Evolutionary conservation across 1,140 invertebrate genomes (phyloP).

Genomic region (Teleogryllus occipitalis): DNA sequence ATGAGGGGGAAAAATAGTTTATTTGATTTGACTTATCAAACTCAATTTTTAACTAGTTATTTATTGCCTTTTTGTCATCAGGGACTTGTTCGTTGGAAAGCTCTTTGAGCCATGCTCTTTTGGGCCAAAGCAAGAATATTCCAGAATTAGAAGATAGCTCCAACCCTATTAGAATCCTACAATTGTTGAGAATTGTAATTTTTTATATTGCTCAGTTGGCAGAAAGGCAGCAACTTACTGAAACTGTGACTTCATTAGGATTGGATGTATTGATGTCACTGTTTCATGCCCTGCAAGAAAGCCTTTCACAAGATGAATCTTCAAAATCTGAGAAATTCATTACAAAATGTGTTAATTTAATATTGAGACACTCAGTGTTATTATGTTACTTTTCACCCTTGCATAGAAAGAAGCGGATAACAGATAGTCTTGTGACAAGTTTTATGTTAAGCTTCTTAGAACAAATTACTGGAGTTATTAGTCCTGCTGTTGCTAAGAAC

Average conservation of each 20-base stretch:
- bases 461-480: not conserved
- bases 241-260: constrained; percentile 27
- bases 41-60: too few relatives aligned
- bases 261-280: constrained; percentile 29
- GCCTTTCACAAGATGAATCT: not conserved
- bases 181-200: constrained; percentile 28
- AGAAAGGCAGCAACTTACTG: constrained; percentile 23
- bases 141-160: not conserved
- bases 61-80: not conserved
- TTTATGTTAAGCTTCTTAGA: constrained; percentile 34
- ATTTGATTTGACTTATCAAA: too few relatives aligned
- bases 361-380: constrained; percentile 45
- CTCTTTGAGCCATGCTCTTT: not conserved
- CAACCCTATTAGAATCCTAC: constrained; percentile 15
- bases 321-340: constrained; percentile 24
- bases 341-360: constrained; percentile 22
- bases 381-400: constrained; percentile 45
- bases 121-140: not conserved
- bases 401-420: constrained; percentile 33
- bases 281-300: constrained; percentile 21
- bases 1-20: too few relatives aligned
- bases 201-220: constrained; percentile 35
- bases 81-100: not conserved
- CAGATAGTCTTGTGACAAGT: constrained; percentile 36
- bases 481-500: constrained; percentile 25